These are phyloP conservation scores for Scomber scombrus DNA, from an alignment of 2,113 vertebrate genomes.

Conservation along the genomic window DNA sequence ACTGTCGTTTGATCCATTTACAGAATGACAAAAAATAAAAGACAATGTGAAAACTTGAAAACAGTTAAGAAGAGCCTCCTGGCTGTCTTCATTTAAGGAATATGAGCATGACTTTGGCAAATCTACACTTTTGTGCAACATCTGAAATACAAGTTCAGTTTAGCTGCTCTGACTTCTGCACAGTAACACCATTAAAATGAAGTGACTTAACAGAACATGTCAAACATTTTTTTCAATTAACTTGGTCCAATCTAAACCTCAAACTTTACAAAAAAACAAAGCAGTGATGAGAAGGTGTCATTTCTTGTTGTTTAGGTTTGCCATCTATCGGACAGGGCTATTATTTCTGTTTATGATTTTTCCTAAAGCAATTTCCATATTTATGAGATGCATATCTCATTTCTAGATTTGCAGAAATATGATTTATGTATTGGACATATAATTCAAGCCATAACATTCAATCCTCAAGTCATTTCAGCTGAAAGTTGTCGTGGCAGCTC, in stretches of 20 bases:
- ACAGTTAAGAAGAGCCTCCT: not conserved
- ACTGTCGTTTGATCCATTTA: not conserved
- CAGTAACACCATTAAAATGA: not conserved
- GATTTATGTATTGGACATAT: conserved; percentile 4
- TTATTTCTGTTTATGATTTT: too few species aligned
- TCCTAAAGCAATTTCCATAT: conserved; percentile 15
- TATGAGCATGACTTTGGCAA: conserved; percentile 28
- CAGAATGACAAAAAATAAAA: conserved; percentile 30
- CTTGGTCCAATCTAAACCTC: not conserved
- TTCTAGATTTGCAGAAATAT: conserved; percentile 9
- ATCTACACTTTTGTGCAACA: conserved; percentile 14
- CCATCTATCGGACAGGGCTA: conserved; percentile 6
- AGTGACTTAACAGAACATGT: not conserved
- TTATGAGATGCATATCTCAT: not conserved
- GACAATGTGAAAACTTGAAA: not conserved
- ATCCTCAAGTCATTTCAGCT: conserved; percentile 35
- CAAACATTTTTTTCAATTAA: not conserved
- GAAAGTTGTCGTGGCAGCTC: not conserved
- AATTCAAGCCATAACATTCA: conserved; percentile 3
- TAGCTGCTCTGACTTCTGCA: not conserved
- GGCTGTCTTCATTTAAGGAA: not conserved
- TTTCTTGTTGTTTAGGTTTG: not conserved
- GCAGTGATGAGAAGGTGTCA: not conserved
- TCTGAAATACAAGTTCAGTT: conserved; percentile 1
- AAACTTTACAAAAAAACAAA: not conserved